These are phyloP conservation scores for Malurus splendens DNA, from an alignment of 2,797 vertebrate genomes.

Conservation along the genomic window DNA sequence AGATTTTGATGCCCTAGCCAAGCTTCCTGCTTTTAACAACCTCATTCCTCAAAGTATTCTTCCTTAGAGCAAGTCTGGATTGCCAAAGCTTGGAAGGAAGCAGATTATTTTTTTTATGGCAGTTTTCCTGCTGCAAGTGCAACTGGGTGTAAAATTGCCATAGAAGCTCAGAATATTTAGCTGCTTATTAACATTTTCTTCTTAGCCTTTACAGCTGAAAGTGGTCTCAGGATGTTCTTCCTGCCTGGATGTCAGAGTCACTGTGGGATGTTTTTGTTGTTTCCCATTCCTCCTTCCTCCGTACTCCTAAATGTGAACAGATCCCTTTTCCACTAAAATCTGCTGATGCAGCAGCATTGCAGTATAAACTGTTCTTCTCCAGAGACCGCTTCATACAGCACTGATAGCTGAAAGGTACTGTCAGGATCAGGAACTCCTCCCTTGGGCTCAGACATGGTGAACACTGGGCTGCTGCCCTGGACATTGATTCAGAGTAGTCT, in stretches of 20 bases:
- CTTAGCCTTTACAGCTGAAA: background rate
- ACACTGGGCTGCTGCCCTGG: background rate
- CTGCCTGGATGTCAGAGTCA: background rate
- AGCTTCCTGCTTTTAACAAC: background rate
- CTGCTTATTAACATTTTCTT: background rate
- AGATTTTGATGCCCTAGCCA: background rate
- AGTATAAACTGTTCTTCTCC: background rate
- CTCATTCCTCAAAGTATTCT: background rate
- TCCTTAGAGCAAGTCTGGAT: background rate
- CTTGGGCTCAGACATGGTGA: background rate
- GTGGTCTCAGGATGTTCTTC: background rate
- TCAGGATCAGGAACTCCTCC: background rate
- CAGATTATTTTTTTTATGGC: background rate
- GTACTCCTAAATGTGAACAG: background rate
- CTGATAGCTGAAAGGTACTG: background rate
- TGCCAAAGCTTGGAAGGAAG: background rate
- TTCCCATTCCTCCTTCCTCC: background rate
- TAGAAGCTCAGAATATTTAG: background rate
- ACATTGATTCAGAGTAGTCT: background rate
- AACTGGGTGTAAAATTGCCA: slow-evolving; percentile 23
- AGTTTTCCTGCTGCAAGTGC: background rate
- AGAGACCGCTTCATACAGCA: background rate
- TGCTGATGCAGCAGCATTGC: background rate
- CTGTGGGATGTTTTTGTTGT: background rate
- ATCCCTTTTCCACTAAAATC: background rate